Percentiles rank a stretch among this genome's conserved stretches.
Conservation (phyloP, 2,113 vertebrate genomes). For the Oryzias curvinotus region DNA sequence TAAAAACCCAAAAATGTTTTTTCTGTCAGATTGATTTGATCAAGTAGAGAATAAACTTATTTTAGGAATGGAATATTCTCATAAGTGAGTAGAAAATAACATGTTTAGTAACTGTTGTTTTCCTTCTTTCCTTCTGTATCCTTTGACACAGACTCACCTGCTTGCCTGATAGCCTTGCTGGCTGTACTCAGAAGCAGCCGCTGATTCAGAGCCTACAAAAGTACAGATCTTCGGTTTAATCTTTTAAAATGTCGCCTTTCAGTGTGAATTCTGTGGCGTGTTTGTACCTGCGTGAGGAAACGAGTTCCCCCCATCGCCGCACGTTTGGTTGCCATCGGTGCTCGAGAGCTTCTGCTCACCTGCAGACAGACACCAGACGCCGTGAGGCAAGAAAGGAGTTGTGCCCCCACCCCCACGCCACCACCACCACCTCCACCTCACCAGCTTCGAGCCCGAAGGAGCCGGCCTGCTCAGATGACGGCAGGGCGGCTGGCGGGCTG, state of each 20-base stretch:
- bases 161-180: constrained; percentile 78
- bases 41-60: no score
- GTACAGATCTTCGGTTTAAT: background rate
- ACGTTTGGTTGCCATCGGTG: constrained; percentile 48
- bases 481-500: constrained; percentile 50
- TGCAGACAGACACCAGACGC: background rate
- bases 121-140: no score
- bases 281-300: constrained; percentile 68
- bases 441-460: constrained; percentile 68
- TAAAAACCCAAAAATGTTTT: no score
- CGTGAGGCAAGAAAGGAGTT: background rate
- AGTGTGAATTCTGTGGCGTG: fast-evolving
- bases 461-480: constrained; percentile 51
- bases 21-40: no score
- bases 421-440: constrained; percentile 27
- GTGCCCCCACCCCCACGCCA: background rate
- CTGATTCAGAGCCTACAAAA: constrained; percentile 49
- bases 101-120: background rate
- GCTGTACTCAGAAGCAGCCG: constrained; percentile 69
- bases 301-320: constrained; percentile 53
- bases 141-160: constrained; percentile 62
- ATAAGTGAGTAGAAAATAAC: background rate
- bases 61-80: no score
- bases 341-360: constrained; percentile 57
- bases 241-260: background rate